These are phyloP conservation scores for Bombylius major DNA, from an alignment of 2,888 invertebrate species.

Conservation along the genomic window DNA sequence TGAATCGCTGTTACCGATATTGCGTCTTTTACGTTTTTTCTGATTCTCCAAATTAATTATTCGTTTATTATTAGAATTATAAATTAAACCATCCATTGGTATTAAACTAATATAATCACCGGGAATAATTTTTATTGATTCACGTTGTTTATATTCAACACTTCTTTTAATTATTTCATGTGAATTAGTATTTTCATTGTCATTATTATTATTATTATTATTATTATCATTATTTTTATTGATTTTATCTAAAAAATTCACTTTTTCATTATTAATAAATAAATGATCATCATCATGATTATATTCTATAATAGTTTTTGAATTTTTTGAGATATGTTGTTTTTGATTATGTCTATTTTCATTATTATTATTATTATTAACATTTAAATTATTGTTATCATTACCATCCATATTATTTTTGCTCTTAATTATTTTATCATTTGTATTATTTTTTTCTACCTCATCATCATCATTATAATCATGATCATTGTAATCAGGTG, in stretches of 20 bases:
- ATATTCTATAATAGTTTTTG: not conserved
- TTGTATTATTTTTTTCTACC: not conserved
- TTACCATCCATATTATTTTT: not conserved
- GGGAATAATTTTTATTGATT: conserved; percentile 19
- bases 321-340: conserved; percentile 3
- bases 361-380: not conserved
- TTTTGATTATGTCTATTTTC: conserved; percentile 1
- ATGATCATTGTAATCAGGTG: not conserved
- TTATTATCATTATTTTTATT: conserved; percentile 1
- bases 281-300: not conserved
- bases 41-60: conserved; percentile 9
- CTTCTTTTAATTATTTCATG: conserved; percentile 13
- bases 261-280: not conserved
- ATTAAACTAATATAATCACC: conserved; percentile 20
- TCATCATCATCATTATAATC: not conserved
- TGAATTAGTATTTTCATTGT: not conserved
- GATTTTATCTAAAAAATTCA: not conserved
- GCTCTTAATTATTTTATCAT: not conserved
- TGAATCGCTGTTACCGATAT: conserved; percentile 8
- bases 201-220: not conserved
- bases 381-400: not conserved
- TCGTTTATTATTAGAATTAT: conserved; percentile 7
- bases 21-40: conserved; percentile 14
- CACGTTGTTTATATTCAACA: conserved; percentile 15
- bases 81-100: conserved; percentile 2